Evolutionary conservation across 1,140 invertebrate genomes (phyloP).

Genomic region (Calosoma granatense): DNA sequence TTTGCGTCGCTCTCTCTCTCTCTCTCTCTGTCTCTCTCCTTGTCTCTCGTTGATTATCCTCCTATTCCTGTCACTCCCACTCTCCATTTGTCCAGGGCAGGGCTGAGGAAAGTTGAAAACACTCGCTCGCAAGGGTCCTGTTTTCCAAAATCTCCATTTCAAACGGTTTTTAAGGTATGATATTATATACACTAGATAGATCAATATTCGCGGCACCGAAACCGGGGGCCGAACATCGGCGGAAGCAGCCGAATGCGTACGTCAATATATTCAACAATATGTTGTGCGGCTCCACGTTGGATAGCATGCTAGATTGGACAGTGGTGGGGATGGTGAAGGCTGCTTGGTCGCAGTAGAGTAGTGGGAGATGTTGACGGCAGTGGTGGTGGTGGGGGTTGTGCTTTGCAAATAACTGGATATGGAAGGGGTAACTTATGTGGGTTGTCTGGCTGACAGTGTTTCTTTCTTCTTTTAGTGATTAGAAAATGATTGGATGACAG

Average conservation of each 20-base stretch:
- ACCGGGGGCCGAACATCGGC: background rate
- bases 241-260: background rate
- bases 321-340: background rate
- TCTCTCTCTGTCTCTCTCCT: background rate
- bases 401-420: slow-evolving; percentile 21
- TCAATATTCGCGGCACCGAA: background rate
- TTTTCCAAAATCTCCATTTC: background rate
- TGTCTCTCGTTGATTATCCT: background rate
- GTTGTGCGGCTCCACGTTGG: background rate
- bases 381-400: background rate
- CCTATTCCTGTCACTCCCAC: background rate
- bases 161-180: slow-evolving; percentile 4
- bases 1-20: no score
- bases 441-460: no score
- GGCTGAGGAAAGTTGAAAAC: no score
- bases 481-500: no score
- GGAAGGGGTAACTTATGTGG: slow-evolving; percentile 7
- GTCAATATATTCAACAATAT: slow-evolving; percentile 9
- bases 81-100: no score
- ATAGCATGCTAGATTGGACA: background rate
- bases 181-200: slow-evolving; percentile 2
- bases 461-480: no score
- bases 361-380: slow-evolving; percentile 11
- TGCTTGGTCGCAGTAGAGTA: slow-evolving; percentile 14
- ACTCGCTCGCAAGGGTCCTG: background rate